Evolutionary conservation across 2,888 invertebrate species (phyloP).

Genomic region (Corbicula japonica): DNA sequence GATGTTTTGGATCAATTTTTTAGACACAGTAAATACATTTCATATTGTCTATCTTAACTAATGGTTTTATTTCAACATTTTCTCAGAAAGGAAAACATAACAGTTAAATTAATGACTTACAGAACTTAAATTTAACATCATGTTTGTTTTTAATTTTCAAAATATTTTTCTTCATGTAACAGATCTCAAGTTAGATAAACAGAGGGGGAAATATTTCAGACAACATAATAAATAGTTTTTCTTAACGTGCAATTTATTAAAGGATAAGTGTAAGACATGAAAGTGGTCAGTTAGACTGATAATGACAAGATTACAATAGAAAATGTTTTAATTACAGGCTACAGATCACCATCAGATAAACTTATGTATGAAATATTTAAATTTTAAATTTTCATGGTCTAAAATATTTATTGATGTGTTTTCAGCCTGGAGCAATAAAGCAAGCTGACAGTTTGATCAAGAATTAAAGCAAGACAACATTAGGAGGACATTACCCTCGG

Average conservation of each 20-base stretch:
- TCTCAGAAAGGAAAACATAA: too few relatives aligned
- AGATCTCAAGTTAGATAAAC: too few relatives aligned
- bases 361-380: conserved; percentile 39
- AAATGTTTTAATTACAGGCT: conserved; percentile 32
- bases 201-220: too few relatives aligned
- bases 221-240: conserved; percentile 22
- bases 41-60: too few relatives aligned
- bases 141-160: too few relatives aligned
- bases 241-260: neutral
- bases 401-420: conserved; percentile 40
- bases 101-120: too few relatives aligned
- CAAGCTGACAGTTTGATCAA: conserved; percentile 22
- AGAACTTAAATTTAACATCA: too few relatives aligned
- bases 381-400: conserved; percentile 33
- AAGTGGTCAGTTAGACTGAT: conserved; percentile 13
- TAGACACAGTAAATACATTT: too few relatives aligned
- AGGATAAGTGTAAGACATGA: conserved; percentile 13
- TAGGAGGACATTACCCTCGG: conserved; percentile 9
- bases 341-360: conserved; percentile 19
- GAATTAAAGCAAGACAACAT: conserved; percentile 23
- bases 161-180: too few relatives aligned
- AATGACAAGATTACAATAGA: conserved; percentile 39
- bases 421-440: conserved; percentile 36
- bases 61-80: too few relatives aligned
- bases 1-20: too few relatives aligned